Conservation (phyloP, 2,113 vertebrate species). For the Megaleporinus macrocephalus region DNA sequence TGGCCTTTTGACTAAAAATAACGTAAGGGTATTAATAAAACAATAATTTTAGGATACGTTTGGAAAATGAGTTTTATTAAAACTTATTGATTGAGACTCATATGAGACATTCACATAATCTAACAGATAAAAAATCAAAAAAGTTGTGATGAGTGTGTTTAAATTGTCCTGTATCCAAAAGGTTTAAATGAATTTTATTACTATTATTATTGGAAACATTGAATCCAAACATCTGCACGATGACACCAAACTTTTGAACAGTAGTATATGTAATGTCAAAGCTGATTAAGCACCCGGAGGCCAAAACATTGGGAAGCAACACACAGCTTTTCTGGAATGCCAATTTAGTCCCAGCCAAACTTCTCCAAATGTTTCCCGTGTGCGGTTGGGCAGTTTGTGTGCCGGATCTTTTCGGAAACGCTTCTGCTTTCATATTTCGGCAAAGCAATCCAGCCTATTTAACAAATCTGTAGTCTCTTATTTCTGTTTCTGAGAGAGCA, state of each 20-base stretch:
- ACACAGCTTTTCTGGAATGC: background rate
- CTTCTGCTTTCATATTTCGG: conserved; percentile 15
- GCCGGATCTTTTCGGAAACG: background rate
- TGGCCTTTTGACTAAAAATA: no score
- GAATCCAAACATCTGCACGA: background rate
- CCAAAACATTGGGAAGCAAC: background rate
- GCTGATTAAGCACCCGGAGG: conserved; percentile 20
- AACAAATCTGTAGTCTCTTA: conserved; percentile 27
- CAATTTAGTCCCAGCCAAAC: background rate
- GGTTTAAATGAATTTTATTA: no score
- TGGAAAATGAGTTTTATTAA: no score
- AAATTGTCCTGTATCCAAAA: no score
- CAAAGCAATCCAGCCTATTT: conserved; percentile 23
- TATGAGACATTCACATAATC: no score
- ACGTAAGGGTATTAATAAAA: no score
- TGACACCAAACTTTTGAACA: background rate
- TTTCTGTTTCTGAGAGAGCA: conserved; percentile 14
- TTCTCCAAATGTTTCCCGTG: conserved; percentile 19
- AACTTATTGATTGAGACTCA: no score
- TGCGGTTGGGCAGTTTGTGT: background rate
- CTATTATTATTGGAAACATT: no score
- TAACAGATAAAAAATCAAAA: no score
- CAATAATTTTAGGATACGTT: no score
- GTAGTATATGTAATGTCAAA: conserved; percentile 1
- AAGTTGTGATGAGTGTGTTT: no score